Percentiles rank a stretch among this genome's conserved stretches.
These are phyloP conservation scores for Nephotettix cincticeps DNA, from an alignment of 1,140 invertebrate genomes.

Conservation along the genomic window DNA sequence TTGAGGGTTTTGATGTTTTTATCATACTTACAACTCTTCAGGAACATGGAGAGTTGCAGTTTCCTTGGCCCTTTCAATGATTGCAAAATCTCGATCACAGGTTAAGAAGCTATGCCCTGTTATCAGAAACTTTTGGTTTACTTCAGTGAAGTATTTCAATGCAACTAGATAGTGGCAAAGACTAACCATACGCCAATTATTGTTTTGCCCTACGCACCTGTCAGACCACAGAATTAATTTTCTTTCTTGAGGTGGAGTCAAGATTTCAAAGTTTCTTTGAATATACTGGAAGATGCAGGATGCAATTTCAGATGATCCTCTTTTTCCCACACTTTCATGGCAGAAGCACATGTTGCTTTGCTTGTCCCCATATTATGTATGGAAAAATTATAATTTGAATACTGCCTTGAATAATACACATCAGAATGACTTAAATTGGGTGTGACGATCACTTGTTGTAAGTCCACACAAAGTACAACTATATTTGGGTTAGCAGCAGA, in stretches of 20 bases:
- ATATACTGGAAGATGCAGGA: slow-evolving; percentile 15
- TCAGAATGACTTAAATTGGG: too few species aligned
- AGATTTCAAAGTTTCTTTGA: too few species aligned
- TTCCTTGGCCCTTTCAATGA: slow-evolving; percentile 15
- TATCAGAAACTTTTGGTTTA: slow-evolving; percentile 23
- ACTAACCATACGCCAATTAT: slow-evolving; percentile 16
- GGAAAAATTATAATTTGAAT: slow-evolving; percentile 3
- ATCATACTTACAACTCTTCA: too few species aligned
- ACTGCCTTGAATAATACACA: not conserved
- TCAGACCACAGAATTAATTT: slow-evolving; percentile 20
- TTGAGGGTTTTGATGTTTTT: too few species aligned
- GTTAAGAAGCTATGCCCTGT: slow-evolving; percentile 32
- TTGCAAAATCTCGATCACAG: slow-evolving; percentile 30
- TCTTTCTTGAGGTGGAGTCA: not conserved
- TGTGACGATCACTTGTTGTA: not conserved
- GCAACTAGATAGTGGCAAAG: slow-evolving; percentile 8
- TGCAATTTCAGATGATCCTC: slow-evolving; percentile 20
- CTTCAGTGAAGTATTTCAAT: slow-evolving; percentile 14
- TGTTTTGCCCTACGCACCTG: slow-evolving; percentile 21
- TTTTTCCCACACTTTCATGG: not conserved
- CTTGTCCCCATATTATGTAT: not conserved
- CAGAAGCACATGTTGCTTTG: not conserved
- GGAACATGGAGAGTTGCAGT: too few species aligned
- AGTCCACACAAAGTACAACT: not conserved
- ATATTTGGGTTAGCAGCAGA: not conserved